A percentile compares a stretch with the other conserved stretches of the same genome.
These are phyloP conservation scores for Aptenodytes patagonicus DNA, from an alignment of 2,113 vertebrate genomes.

Conservation along the genomic window DNA sequence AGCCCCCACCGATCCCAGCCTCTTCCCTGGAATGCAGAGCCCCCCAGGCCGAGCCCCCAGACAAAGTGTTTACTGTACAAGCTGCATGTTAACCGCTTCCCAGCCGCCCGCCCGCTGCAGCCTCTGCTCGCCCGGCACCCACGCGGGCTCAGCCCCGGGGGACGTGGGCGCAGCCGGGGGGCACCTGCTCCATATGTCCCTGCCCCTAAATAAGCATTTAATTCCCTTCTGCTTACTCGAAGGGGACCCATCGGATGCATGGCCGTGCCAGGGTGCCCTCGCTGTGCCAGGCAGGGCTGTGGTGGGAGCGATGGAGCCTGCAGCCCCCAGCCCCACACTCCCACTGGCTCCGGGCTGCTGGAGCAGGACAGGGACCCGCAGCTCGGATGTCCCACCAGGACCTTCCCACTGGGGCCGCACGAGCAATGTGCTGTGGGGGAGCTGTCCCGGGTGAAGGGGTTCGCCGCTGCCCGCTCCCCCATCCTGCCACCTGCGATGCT, in stretches of 20 bases:
- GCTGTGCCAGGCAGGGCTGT: not conserved
- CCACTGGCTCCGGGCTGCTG: rapidly evolving
- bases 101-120: not conserved
- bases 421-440: rapidly evolving
- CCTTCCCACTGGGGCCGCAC: rapidly evolving
- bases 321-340: not conserved
- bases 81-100: conserved; percentile 14
- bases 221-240: not conserved
- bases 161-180: rapidly evolving
- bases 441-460: not conserved
- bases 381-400: rapidly evolving
- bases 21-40: conserved; percentile 47
- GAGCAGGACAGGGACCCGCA: rapidly evolving
- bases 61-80: conserved; percentile 17
- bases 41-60: conserved; percentile 23
- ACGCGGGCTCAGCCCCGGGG: not conserved
- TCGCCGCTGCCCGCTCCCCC: rapidly evolving
- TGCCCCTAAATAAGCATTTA: not conserved
- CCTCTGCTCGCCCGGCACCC: not conserved
- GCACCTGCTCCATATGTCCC: not conserved
- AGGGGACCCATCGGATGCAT: not conserved
- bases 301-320: not conserved
- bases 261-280: rapidly evolving
- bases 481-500: not conserved
- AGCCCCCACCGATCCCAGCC: not conserved